Evolutionary conservation across 2,888 invertebrate species (phyloP), one percentile per base, ranked within the genome.

Genomic region (Ochropleura leucogaster): DNA sequence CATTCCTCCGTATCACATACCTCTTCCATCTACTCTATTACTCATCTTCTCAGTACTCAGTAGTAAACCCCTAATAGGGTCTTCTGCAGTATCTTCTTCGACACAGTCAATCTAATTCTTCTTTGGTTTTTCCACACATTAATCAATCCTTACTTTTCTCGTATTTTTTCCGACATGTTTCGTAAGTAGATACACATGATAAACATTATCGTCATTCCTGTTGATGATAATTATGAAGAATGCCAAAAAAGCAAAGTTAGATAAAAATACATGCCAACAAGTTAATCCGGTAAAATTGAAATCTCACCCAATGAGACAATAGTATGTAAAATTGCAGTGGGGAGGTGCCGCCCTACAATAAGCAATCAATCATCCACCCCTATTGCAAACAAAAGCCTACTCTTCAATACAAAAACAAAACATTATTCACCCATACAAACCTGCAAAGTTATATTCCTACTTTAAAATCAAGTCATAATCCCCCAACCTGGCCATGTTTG

Each of bases 381-480:
- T 5, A 74, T 14, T 20, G 44, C 80, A 67, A 79, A 74, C 51
- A 68, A 64, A 53, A 59, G 12, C n/a, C 5, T 66, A 55, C 60
- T 57, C 64, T 30, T 30, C 64, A 42, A 57, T 64, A 49, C 20
- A 63, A 46, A 63, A 60, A 60, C 30, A 75, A 49, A 78, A 64
- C 49, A 73, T 82, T 72, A 67, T 78, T 70, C 66, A 71, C 60
- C 18, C 68, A 72, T 68, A 55, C 53, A 59, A 82, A 72, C 16
- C 67, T 57, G 1, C 53, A 46, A 80, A 81, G 51, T 81, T 72
- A 63, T 80, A 82, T 78, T 78, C 49, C 62, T 79, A 77, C 67
- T 81, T 84, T 65, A 75, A 84, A 84, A 74, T 77, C 63, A 7
- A 53, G 44, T 44, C 65, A 65, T 84, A 83, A 85, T 77, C 71